Conservation (phyloP, 1,140 invertebrate species). For the Cotesia typhae region DNA sequence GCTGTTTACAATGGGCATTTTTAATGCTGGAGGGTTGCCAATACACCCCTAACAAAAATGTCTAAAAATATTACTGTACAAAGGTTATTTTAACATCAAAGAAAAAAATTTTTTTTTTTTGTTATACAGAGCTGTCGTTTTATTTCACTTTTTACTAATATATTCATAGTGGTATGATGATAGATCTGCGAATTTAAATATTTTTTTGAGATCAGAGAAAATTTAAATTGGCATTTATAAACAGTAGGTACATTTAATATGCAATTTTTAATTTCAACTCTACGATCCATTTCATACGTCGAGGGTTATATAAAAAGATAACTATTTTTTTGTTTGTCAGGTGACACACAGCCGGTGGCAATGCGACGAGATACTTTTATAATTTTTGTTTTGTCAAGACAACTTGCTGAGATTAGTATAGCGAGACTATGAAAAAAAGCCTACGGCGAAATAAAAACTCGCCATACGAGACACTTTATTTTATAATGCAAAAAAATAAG, state of each 20-base stretch:
- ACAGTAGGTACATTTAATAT: slow-evolving; percentile 38
- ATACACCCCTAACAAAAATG: not conserved
- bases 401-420: slow-evolving; percentile 25
- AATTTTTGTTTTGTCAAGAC: slow-evolving; percentile 14
- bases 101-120: not conserved
- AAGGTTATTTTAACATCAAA: not conserved
- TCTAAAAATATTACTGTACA: slow-evolving; percentile 7
- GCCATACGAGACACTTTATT: too few relatives aligned
- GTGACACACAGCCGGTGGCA: slow-evolving; percentile 43
- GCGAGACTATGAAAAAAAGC: slow-evolving; percentile 2
- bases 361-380: slow-evolving; percentile 26
- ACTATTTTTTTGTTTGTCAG: slow-evolving; percentile 1
- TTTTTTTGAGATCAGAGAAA: not conserved
- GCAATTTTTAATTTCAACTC: slow-evolving; percentile 45
- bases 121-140: not conserved
- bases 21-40: slow-evolving; percentile 8
- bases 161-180: not conserved
- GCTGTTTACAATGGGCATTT: slow-evolving; percentile 20
- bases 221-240: not conserved
- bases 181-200: not conserved
- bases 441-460: not conserved
- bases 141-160: not conserved
- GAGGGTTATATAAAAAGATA: not conserved
- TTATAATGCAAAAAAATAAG: too few relatives aligned
- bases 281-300: slow-evolving; percentile 44